These are phyloP conservation scores for Bufo bufo DNA, from an alignment of 2,113 vertebrate species.

Conservation along the genomic window DNA sequence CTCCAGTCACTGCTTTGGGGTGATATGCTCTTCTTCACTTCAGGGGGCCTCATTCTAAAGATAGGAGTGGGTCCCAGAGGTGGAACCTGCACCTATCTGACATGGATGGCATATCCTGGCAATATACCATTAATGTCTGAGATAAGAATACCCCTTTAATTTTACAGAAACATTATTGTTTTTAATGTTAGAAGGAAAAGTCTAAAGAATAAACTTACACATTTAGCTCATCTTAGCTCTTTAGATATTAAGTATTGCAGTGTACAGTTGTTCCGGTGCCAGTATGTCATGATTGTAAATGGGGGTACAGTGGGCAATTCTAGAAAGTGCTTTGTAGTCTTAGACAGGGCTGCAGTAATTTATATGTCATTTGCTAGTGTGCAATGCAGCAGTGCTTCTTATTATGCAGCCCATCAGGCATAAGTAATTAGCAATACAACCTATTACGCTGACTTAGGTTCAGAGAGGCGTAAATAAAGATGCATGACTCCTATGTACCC, in stretches of 20 bases:
- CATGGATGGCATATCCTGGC: too few species aligned
- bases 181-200: background rate
- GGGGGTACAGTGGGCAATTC: conserved; percentile 44
- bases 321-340: conserved; percentile 43
- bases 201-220: background rate
- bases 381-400: conserved; percentile 68
- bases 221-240: background rate
- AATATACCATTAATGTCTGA: too few species aligned
- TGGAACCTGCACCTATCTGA: too few species aligned
- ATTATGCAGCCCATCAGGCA: conserved; percentile 76
- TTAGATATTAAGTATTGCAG: background rate
- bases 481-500: conserved; percentile 63
- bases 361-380: conserved; percentile 71
- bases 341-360: conserved; percentile 69
- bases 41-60: too few species aligned
- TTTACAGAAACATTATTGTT: background rate
- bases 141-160: too few species aligned
- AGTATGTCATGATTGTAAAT: conserved; percentile 48
- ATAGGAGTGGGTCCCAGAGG: too few species aligned
- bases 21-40: too few species aligned
- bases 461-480: conserved; percentile 79
- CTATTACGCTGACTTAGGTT: conserved; percentile 75
- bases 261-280: conserved; percentile 1
- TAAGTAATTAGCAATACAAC: conserved; percentile 80
- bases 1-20: too few species aligned